phyloP scores from a whole-genome alignment of 2,888 invertebrate genomes.

The Noctua janthe region DNA sequence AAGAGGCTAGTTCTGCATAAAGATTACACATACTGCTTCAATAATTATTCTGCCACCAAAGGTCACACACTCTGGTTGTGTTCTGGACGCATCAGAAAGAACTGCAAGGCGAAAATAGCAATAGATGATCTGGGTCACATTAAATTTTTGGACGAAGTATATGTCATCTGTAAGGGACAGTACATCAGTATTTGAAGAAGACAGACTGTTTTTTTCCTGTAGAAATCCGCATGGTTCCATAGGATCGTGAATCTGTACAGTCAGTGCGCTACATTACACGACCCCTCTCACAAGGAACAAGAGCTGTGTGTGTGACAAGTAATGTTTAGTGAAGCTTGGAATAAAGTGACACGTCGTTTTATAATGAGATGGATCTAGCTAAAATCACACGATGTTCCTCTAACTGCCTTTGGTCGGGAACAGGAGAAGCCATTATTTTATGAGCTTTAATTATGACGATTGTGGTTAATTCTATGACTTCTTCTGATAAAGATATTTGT shows the following conservation, averaged over 20 bases:
- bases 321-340: background rate
- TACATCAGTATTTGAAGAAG: background rate
- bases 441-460: background rate
- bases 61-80: background rate
- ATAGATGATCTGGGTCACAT: constrained; percentile 9
- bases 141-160: background rate
- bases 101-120: constrained; percentile 12
- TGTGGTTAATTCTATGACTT: background rate
- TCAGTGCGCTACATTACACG: background rate
- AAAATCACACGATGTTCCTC: too few species aligned
- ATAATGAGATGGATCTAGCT: too few species aligned
- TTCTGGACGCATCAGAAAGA: background rate
- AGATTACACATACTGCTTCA: background rate
- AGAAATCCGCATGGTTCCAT: background rate
- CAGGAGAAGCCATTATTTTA: too few species aligned
- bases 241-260: too few species aligned
- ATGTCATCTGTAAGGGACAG: constrained; percentile 9
- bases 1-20: background rate
- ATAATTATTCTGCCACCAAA: background rate
- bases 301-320: background rate
- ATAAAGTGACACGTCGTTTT: background rate
- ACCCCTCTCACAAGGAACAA: background rate
- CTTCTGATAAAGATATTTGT: background rate
- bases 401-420: too few species aligned
- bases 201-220: background rate